Conservation (phyloP, 1,140 invertebrate species). For the Nixonia krombeini region DNA sequence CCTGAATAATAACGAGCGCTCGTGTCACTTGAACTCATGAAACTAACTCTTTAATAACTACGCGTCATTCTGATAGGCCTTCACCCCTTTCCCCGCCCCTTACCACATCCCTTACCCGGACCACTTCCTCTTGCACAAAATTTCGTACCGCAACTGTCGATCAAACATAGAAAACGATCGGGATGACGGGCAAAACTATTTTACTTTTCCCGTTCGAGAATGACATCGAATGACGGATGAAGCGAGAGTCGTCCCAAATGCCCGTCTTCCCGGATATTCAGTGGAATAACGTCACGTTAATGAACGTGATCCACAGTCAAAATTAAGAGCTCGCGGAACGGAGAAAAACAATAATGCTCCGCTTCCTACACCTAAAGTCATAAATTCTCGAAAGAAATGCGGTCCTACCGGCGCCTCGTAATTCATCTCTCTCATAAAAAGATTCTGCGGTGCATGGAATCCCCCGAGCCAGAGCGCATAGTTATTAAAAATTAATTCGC, state of each 20-base stretch:
- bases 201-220: no score
- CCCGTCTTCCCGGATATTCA: no score
- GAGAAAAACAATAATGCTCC: slow-evolving; percentile 36
- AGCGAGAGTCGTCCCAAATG: no score
- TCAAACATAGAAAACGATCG: no score
- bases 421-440: slow-evolving; percentile 37
- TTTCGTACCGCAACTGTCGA: no score
- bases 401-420: slow-evolving; percentile 28
- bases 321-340: slow-evolving; percentile 21
- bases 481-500: slow-evolving; percentile 35
- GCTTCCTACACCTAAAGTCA: slow-evolving; percentile 21
- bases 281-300: slow-evolving; percentile 10
- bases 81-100: slow-evolving; percentile 12
- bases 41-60: slow-evolving; percentile 54
- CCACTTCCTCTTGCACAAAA: no score
- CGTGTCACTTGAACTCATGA: slow-evolving; percentile 46
- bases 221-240: no score
- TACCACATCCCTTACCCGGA: slow-evolving; percentile 12
- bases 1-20: slow-evolving; percentile 60
- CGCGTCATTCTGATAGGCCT: slow-evolving; percentile 37
- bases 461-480: slow-evolving; percentile 11
- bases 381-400: slow-evolving; percentile 38
- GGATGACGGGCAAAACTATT: no score
- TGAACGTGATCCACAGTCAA: slow-evolving; percentile 25
- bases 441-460: slow-evolving; percentile 25